Evolutionary conservation across 2,113 vertebrate genomes (phyloP).

Genomic region (Psephotus haematonotus): DNA sequence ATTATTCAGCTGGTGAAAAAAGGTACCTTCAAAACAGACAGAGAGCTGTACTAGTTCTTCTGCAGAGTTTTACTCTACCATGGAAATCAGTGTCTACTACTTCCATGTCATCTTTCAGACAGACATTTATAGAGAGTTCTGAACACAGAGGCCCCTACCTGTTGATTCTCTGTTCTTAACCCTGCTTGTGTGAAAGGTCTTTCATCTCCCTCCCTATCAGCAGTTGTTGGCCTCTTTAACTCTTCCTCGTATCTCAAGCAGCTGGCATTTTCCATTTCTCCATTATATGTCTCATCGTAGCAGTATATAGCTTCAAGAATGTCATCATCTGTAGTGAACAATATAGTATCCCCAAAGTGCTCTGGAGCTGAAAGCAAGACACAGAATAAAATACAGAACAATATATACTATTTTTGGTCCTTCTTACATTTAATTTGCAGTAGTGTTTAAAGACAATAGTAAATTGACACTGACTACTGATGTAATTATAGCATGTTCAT

Average conservation of each 20-base stretch:
- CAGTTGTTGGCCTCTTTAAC: constrained; percentile 87
- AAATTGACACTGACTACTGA: neutral
- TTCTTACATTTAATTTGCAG: neutral
- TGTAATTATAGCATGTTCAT: neutral
- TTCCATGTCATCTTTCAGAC: neutral
- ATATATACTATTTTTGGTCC: neutral
- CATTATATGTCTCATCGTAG: constrained; percentile 79
- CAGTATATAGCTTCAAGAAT: constrained; percentile 93
- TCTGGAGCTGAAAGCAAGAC: constrained; percentile 79
- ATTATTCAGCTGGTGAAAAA: neutral
- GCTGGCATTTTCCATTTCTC: constrained; percentile 69
- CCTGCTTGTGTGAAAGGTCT: constrained; percentile 90
- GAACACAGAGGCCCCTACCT: constrained; percentile 43
- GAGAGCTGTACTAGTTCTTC: neutral
- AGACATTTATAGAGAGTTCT: neutral
- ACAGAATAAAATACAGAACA: neutral
- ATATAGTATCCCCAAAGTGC: constrained; percentile 96
- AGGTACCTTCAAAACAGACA: neutral
- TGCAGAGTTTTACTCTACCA: neutral
- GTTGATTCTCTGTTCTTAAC: constrained; percentile 70
- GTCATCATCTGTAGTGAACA: constrained; percentile 94
- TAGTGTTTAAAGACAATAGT: neutral
- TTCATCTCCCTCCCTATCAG: constrained; percentile 88
- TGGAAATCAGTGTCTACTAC: neutral
- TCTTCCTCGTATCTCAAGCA: constrained; percentile 78